These are phyloP conservation scores for Campoletis raptor DNA, from an alignment of 2,888 invertebrate genomes.

Conservation along the genomic window DNA sequence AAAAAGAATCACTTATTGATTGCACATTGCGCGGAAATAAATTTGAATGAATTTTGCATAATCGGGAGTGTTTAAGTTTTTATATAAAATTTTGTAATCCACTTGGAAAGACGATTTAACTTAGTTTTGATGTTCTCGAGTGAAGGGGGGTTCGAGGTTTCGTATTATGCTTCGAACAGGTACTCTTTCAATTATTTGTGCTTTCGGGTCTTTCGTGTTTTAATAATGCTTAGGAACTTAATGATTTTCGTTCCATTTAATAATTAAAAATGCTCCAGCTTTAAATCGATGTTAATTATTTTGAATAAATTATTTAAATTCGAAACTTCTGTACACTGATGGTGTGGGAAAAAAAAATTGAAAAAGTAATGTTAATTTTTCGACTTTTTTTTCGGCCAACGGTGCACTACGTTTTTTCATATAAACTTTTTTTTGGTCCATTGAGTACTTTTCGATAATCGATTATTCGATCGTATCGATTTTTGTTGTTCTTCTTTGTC, in stretches of 20 bases:
- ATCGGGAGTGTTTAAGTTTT: neutral
- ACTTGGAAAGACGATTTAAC: conserved; percentile 1
- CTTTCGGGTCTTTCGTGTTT: conserved; percentile 76
- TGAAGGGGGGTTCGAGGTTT: conserved; percentile 39
- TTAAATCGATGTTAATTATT: neutral
- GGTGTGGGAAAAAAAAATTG: neutral
- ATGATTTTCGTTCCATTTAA: conserved; percentile 59
- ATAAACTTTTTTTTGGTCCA: neutral
- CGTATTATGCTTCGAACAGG: conserved; percentile 75
- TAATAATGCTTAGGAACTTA: conserved; percentile 80
- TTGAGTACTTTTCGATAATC: neutral
- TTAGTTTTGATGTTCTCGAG: neutral
- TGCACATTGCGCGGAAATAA: conserved; percentile 46
- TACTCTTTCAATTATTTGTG: conserved; percentile 75
- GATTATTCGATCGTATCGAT: neutral
- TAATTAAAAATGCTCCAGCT: conserved; percentile 48
- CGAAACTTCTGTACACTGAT: neutral
- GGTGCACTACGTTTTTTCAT: conserved; percentile 41
- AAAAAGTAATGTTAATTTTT: neutral
- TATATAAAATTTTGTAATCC: neutral
- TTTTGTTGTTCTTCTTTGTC: neutral
- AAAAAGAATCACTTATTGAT: conserved; percentile 36
- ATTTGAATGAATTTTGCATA: neutral
- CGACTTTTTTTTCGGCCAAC: conserved; percentile 40
- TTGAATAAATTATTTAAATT: neutral